These are phyloP conservation scores for Zosterops borbonicus DNA, from an alignment of 2,113 vertebrate species.

Conservation along the genomic window DNA sequence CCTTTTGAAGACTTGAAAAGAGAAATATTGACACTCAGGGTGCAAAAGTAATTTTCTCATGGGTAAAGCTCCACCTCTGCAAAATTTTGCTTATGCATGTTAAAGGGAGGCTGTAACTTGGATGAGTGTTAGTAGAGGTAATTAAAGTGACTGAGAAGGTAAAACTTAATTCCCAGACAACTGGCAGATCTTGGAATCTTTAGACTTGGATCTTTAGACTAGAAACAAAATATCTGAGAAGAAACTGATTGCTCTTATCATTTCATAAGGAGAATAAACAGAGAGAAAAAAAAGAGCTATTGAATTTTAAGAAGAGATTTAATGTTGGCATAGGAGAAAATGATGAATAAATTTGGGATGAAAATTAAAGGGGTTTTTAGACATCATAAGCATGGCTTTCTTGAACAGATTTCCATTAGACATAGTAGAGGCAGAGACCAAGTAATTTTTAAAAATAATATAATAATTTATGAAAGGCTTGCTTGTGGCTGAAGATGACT, in stretches of 20 bases:
- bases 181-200: neutral
- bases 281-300: neutral
- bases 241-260: neutral
- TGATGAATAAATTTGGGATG: neutral
- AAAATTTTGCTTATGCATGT: neutral
- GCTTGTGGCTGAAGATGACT: neutral
- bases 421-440: neutral
- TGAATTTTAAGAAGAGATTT: neutral
- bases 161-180: neutral
- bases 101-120: neutral
- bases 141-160: neutral
- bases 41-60: neutral
- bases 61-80: neutral
- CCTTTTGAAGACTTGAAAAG: neutral
- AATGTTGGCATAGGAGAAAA: neutral
- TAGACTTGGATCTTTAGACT: no score
- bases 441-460: neutral
- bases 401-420: neutral
- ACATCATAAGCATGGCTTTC: neutral
- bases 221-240: neutral
- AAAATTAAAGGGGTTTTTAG: neutral
- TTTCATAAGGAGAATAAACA: neutral
- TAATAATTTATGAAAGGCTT: neutral
- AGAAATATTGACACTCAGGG: neutral
- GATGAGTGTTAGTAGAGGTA: accelerated